Base-by-base conservation (phyloP, 2,888 invertebrate species). In the Hyposoter didymator region DNA sequence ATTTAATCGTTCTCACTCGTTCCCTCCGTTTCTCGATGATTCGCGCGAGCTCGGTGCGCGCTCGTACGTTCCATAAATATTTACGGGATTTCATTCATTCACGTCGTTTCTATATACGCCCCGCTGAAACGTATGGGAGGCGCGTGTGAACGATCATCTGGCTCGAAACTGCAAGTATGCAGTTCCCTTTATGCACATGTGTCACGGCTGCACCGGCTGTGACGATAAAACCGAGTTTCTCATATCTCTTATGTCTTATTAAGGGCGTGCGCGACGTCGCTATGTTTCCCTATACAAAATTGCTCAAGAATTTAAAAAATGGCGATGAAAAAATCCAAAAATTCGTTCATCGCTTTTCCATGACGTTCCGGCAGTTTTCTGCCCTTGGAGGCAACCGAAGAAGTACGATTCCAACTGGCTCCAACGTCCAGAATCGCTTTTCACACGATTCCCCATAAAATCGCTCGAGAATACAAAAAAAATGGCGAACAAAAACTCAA, bases 61-160 rank as follows among this genome's bases (percentile, higher is more conserved):
- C 2, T 35, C 19, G 78, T 78, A 67, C 81, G 76, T 52, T 89
- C 82, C 87, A 90, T 91, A 92, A 92, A 92, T 90, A 91, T 92
- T 92, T 91, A 92, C 90, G 87, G 85, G 88, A 90, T 90, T 90
- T 90, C 90, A 90, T 90, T 92, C 89, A 91, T 90, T 89, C 88
- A 80, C 81, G 78, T 86, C 88, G 87, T 88, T 88, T 22, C 22
- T 45, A 19, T 39, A 39, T 39, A 39, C 39, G 39, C 39, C 10
- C 45, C 22, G 35, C 35, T 67, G 32, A 52, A 28, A 76, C 39
- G 69, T 39, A 74, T 19, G 43, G 28, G 35, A 39, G 64, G 64
- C 39, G 43, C 86, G 87, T 88, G 88, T 86, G 90, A 90, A 88
- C 87, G 85, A 87, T 67, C 76, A 84, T 81, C 66, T 52, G 67